Evolutionary conservation across 2,888 invertebrate species (phyloP), one percentile per base, ranked within the genome.

Genomic region (Scaeva pyrastri): DNA sequence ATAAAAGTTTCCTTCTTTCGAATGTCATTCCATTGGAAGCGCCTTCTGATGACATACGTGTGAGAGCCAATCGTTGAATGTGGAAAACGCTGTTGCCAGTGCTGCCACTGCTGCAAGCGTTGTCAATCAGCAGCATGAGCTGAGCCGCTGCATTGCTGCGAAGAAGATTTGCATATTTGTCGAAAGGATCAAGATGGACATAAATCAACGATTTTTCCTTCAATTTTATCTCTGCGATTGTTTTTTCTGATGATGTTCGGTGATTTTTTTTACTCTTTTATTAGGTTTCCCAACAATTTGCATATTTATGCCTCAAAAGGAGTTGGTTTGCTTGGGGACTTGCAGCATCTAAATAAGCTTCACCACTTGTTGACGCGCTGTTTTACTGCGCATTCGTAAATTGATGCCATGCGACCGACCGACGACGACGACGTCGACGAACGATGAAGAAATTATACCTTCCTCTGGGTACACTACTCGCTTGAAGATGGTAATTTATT

Each of bases 91-190:
- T 56, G n/a, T n/a, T n/a, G n/a, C n/a, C n/a, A n/a, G n/a, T n/a
- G n/a, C n/a, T n/a, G n/a, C n/a, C n/a, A 41, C 36, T 64, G 39
- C 43, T 68, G 60, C 45, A 74, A 78, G 70, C 21, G 56, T 58
- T 84, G 84, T 79, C 84, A 79, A 79, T 84, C 84, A 85, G 41
- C 16, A n/a, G n/a, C n/a, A n/a, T n/a, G n/a, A n/a, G 56, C 62
- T n/a, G 56, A 16, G 45, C 5, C 16, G 14, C 68, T 70, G 45
- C 31, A 19, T n/a, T 21, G 21, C 39, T 39, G 39, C 39, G 52
- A 73, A 58, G 75, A 80, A 62, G 66, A 81, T 85, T 85, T 85
- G 81, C 85, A 85, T 85, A 81, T 85, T 85, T 85, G 81, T 80
- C 85, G 43, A 81, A 72, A 76, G 76, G 85, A 85, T 85, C 85